Evolutionary conservation across 2,113 vertebrate species (phyloP).

Genomic region (Candoia aspera): DNA sequence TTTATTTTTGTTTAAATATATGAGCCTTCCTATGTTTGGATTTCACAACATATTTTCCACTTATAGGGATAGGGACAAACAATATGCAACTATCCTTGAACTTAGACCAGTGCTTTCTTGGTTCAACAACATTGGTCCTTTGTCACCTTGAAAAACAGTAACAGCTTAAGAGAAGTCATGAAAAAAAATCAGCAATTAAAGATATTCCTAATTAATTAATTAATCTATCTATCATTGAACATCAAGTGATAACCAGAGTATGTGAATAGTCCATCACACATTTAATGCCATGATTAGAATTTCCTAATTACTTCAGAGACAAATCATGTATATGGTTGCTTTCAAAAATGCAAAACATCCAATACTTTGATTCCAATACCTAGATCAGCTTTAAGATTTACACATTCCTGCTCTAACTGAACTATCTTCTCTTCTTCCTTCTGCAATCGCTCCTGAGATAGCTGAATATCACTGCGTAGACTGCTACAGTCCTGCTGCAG

Average conservation of each 20-base stretch:
- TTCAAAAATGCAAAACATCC: neutral
- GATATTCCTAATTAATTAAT: neutral
- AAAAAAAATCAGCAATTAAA: neutral
- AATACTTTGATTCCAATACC: slow-evolving; percentile 57
- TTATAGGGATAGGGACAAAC: neutral
- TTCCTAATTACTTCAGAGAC: neutral
- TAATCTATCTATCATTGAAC: neutral
- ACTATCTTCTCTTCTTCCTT: slow-evolving; percentile 60
- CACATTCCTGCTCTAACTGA: slow-evolving; percentile 60
- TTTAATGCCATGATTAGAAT: neutral
- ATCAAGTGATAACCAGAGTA: neutral
- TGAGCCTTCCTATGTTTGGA: neutral
- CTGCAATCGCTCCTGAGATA: slow-evolving; percentile 57
- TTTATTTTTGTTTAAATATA: neutral
- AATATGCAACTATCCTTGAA: neutral
- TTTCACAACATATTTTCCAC: neutral
- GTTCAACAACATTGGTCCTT: neutral
- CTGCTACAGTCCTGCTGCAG: slow-evolving; percentile 68
- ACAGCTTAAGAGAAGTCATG: neutral
- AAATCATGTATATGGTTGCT: neutral
- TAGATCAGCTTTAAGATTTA: slow-evolving; percentile 68
- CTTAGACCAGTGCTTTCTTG: no score
- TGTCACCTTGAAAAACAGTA: neutral
- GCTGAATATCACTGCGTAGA: slow-evolving; percentile 62
- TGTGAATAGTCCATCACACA: neutral